Evolutionary conservation across 2,113 vertebrate genomes (phyloP).

Genomic region (Lasiurus borealis): DNA sequence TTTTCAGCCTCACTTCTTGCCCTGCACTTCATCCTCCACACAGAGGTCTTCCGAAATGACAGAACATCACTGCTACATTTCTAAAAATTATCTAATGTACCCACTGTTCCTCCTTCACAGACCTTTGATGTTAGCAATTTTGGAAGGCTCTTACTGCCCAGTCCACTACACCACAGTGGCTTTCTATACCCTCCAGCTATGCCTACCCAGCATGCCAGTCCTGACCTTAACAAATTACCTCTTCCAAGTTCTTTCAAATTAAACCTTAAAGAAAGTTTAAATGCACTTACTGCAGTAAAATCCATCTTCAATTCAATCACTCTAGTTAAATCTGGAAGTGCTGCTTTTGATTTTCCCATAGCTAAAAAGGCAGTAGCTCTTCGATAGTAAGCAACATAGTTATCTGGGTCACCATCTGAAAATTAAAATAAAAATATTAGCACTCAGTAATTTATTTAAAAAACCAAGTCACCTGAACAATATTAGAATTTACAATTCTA

Average conservation of each 20-base stretch:
- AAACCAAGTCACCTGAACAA: background rate
- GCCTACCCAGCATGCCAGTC: background rate
- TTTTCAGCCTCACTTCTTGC: background rate
- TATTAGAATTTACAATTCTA: slow-evolving; percentile 7
- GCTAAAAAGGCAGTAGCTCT: slow-evolving; percentile 98
- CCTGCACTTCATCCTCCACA: background rate
- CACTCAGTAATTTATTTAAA: slow-evolving; percentile 36
- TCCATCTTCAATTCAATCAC: slow-evolving; percentile 99
- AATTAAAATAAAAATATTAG: slow-evolving; percentile 80
- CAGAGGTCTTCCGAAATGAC: slow-evolving; percentile 3
- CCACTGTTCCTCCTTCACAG: background rate
- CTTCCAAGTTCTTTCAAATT: background rate
- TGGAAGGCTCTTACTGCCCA: background rate
- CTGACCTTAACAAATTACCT: background rate
- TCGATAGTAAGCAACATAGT: slow-evolving; percentile 97
- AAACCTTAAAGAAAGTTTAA: background rate
- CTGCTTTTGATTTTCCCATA: slow-evolving; percentile 99
- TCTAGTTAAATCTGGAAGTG: slow-evolving; percentile 96
- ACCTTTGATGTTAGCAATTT: background rate
- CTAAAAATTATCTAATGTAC: background rate
- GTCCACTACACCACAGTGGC: background rate
- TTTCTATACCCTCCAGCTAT: background rate
- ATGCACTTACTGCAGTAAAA: slow-evolving; percentile 95
- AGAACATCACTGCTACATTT: background rate
- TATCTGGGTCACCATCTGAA: slow-evolving; percentile 96